Conservation (phyloP, 2,113 vertebrate species). For the Sardina pilchardus region DNA sequence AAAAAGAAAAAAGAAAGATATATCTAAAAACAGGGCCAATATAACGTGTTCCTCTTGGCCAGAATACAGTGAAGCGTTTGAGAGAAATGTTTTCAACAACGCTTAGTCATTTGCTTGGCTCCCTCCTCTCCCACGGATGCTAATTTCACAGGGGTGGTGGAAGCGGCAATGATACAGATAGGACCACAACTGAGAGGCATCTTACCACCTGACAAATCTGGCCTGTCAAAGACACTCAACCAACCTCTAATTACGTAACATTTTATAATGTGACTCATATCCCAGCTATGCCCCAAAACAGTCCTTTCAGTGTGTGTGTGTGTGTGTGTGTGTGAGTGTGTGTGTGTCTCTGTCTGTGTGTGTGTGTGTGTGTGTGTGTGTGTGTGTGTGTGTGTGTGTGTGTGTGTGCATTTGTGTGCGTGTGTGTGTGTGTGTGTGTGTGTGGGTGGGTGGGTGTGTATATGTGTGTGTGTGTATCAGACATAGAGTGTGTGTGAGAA, state of each 20-base stretch:
- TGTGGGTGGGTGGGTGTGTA: background rate
- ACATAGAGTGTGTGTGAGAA: background rate
- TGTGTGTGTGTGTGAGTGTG: slow-evolving; percentile 19
- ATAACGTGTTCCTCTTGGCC: background rate
- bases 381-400: slow-evolving; percentile 19
- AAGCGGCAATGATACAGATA: background rate
- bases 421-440: background rate
- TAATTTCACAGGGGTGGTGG: background rate
- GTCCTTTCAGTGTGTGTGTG: slow-evolving; percentile 43
- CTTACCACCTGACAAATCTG: slow-evolving; percentile 12
- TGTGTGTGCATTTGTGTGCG: background rate
- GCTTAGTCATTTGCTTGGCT: background rate
- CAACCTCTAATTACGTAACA: slow-evolving; percentile 39
- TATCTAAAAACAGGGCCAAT: background rate
- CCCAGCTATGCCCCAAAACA: slow-evolving; percentile 65
- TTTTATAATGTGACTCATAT: slow-evolving; percentile 65
- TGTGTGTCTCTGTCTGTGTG: background rate
- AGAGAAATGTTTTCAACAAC: background rate
- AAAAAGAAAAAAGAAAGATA: background rate
- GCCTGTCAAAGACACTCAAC: slow-evolving; percentile 59
- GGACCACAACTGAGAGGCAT: slow-evolving; percentile 21
- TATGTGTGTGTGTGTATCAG: background rate
- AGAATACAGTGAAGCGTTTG: background rate
- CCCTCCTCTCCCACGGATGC: background rate
- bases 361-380: background rate